phyloP scores from a whole-genome alignment of 2,113 vertebrate genomes.

The Spermophilus dauricus region DNA sequence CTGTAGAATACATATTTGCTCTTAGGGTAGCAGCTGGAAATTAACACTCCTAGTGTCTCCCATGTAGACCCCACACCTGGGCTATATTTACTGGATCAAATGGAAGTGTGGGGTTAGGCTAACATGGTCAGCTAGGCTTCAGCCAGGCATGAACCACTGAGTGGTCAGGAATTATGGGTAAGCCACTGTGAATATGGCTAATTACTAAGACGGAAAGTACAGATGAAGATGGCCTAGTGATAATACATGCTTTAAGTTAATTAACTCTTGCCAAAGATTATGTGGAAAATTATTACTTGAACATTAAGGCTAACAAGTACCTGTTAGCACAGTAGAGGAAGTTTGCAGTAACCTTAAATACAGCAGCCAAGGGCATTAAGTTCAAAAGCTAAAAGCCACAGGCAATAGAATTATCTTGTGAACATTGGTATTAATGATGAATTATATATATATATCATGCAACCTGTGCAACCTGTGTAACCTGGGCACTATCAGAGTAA shows the following conservation, averaged over 20 bases:
- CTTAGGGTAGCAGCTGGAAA: slow-evolving; percentile 79
- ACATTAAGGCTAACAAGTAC: slow-evolving; percentile 85
- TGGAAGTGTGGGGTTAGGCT: slow-evolving; percentile 82
- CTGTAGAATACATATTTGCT: slow-evolving; percentile 75
- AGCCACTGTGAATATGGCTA: slow-evolving; percentile 89
- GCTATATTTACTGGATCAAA: slow-evolving; percentile 85
- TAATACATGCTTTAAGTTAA: slow-evolving; percentile 83
- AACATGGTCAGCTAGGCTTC: slow-evolving; percentile 88
- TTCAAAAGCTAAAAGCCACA: slow-evolving; percentile 77
- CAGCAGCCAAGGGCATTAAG: slow-evolving; percentile 26
- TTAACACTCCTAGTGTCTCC: slow-evolving; percentile 75
- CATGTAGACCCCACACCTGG: slow-evolving; percentile 85
- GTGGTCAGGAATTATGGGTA: slow-evolving; percentile 87
- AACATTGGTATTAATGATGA: slow-evolving; percentile 47
- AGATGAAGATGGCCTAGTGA: slow-evolving; percentile 88
- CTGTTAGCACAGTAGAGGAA: slow-evolving; percentile 81
- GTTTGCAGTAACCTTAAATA: slow-evolving; percentile 77
- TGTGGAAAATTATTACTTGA: slow-evolving; percentile 85
- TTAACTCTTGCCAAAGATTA: slow-evolving; percentile 87
- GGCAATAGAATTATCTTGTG: slow-evolving; percentile 38
- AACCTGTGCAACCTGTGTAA: not conserved
- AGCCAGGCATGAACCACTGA: slow-evolving; percentile 87
- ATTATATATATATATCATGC: not conserved
- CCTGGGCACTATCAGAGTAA: slow-evolving; percentile 5
- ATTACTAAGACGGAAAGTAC: slow-evolving; percentile 88